phyloP scores from a whole-genome alignment of 30 jellyfish, hydroid and myxozoan genomes.

The Calvadosia cruxmelitensis region DNA sequence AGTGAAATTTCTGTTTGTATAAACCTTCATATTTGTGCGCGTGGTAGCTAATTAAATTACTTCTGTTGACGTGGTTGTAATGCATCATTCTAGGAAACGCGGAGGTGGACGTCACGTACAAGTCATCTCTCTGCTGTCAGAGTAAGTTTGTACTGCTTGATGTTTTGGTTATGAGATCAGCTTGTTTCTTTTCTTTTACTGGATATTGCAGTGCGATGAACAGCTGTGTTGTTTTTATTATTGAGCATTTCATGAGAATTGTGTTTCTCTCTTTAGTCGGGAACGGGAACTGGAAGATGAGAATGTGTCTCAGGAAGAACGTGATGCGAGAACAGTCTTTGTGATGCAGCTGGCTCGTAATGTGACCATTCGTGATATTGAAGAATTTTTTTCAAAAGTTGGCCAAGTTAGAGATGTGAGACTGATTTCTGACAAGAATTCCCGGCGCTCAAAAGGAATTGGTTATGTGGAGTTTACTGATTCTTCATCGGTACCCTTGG shows the following conservation, averaged over 20 bases:
- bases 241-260: too few relatives aligned
- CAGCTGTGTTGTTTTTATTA: too few relatives aligned
- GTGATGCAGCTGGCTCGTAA: slow-evolving; percentile 89
- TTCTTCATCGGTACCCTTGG: slow-evolving; percentile 88
- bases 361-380: slow-evolving; percentile 86
- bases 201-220: too few relatives aligned
- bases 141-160: slow-evolving; percentile 18
- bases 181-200: background rate
- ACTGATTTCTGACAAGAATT: slow-evolving; percentile 83
- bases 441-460: slow-evolving; percentile 97
- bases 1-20: too few relatives aligned
- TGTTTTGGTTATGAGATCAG: background rate
- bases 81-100: background rate
- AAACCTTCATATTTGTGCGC: too few relatives aligned
- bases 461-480: slow-evolving; percentile 99
- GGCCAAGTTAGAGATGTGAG: slow-evolving; percentile 98
- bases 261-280: slow-evolving; percentile 35
- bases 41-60: too few relatives aligned
- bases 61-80: too few relatives aligned
- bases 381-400: slow-evolving; percentile 90
- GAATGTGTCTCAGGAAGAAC: slow-evolving; percentile 77
- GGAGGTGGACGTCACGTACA: slow-evolving; percentile 57
- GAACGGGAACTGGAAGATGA: slow-evolving; percentile 91
- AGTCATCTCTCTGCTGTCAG: slow-evolving; percentile 48
- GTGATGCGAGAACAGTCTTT: slow-evolving; percentile 97